These are phyloP conservation scores for Sebastes trivittatus DNA, from an alignment of 2,797 vertebrate genomes.

Conservation along the genomic window DNA sequence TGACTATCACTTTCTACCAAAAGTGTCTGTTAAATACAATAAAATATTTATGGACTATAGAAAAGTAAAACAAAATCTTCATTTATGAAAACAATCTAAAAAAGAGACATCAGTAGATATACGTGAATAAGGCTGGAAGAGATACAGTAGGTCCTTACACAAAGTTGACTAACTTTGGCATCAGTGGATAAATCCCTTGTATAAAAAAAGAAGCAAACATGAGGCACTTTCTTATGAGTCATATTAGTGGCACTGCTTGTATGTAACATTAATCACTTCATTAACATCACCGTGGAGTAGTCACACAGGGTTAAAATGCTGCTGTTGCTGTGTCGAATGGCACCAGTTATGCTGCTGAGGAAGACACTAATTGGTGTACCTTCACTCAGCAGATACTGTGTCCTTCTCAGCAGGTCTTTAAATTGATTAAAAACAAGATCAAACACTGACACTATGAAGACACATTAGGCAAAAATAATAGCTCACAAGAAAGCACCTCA, in stretches of 20 bases:
- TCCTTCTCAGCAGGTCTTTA: neutral
- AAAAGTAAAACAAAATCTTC: constrained; percentile 61
- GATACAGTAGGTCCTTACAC: constrained; percentile 48
- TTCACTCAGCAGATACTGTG: neutral
- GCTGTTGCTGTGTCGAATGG: neutral
- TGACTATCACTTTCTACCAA: constrained; percentile 15
- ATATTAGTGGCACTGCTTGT: neutral
- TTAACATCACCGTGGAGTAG: neutral
- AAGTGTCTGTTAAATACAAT: constrained; percentile 61
- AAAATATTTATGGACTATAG: constrained; percentile 46
- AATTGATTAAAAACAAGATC: neutral
- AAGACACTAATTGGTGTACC: neutral
- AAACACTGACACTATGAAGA: neutral
- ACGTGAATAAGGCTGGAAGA: constrained; percentile 17
- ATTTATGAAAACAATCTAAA: constrained; percentile 56
- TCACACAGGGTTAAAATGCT: constrained; percentile 8
- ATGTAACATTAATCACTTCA: constrained; percentile 5
- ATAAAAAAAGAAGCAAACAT: constrained; percentile 34
- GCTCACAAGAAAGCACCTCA: constrained; percentile 35
- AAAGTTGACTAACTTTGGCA: constrained; percentile 66
- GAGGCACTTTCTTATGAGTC: constrained; percentile 33
- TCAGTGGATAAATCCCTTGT: constrained; percentile 48
- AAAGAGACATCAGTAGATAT: constrained; percentile 44
- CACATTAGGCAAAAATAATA: constrained; percentile 1
- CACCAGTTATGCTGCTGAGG: constrained; percentile 6